Base-by-base conservation (phyloP, 2,113 vertebrate species). In the Dipodomys ordii region DNA sequence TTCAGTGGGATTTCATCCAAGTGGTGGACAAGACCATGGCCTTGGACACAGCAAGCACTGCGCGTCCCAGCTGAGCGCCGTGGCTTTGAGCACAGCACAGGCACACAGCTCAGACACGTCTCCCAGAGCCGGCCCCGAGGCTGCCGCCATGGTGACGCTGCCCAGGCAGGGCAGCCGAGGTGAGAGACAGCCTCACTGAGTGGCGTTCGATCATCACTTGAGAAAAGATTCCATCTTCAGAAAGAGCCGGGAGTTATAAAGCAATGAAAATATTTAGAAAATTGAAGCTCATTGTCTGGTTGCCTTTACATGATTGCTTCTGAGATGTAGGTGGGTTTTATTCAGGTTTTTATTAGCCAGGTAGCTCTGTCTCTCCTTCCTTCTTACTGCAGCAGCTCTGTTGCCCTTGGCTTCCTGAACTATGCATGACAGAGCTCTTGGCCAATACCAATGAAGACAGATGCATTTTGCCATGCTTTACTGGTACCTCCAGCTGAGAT, bases 1-100 rank as follows among this genome's bases (percentile, higher is more conserved):
- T 87, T 80, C 77, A 8, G 65, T n/a, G 92, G 96, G 84, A 96
- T 39, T 73, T 65, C 44, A 28, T 93, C 93, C 97, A 84, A 92
- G 64, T 22, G 77, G 68, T 39, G 28, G 35, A 60, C 28, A 27
- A 65, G 81, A 77, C 27, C 13, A 15, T 27, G 60, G 82, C 73
- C 62, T 73, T 28, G 35, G 0, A 6, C 11, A n/a, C 53, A 91
- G 93, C 82, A 32, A 1, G 25, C 3, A 81, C 84, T 80, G 39
- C 1, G 18, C 49, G 1, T 13, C 49, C 12, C 1, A 1, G 49
- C 49, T 53, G 49, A 13, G 49, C 49, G 2, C 49, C 49, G 49
- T 3, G 39, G 49, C 49, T 53, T 16, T 3, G 53, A 13, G 15
- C 53, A 16, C 53, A 57, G 53, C 15, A 13, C 53, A 0, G 1